Conservation (phyloP, 2,888 invertebrate species). For the Fragum fragum region DNA sequence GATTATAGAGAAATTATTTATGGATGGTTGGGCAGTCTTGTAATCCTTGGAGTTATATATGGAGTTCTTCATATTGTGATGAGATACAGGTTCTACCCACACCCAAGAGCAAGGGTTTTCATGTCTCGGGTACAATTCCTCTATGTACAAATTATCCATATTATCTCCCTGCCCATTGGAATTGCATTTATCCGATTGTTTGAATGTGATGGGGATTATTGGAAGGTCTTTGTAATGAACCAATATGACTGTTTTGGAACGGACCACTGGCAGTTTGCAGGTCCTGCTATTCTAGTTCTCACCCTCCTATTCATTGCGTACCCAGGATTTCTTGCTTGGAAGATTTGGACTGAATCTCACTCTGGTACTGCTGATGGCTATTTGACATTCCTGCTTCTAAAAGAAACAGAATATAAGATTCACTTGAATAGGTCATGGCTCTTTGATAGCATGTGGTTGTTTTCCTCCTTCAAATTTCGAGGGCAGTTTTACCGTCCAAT, state of each 20-base stretch:
- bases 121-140: slow-evolving; percentile 78
- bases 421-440: slow-evolving; percentile 83
- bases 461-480: slow-evolving; percentile 82
- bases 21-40: slow-evolving; percentile 73
- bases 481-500: slow-evolving; percentile 78
- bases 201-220: slow-evolving; percentile 74
- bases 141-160: slow-evolving; percentile 74
- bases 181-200: slow-evolving; percentile 75
- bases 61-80: slow-evolving; percentile 70
- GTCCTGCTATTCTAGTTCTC: slow-evolving; percentile 69
- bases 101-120: slow-evolving; percentile 72
- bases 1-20: slow-evolving; percentile 74
- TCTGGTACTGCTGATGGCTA: slow-evolving; percentile 77
- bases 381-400: slow-evolving; percentile 82
- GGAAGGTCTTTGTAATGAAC: slow-evolving; percentile 79
- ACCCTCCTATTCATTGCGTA: slow-evolving; percentile 76
- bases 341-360: slow-evolving; percentile 74
- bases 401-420: slow-evolving; percentile 84
- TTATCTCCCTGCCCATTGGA: slow-evolving; percentile 81
- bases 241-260: slow-evolving; percentile 72
- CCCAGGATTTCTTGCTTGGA: slow-evolving; percentile 79
- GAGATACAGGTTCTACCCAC: slow-evolving; percentile 69
- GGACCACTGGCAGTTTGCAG: slow-evolving; percentile 79
- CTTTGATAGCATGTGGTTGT: slow-evolving; percentile 79
- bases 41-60: slow-evolving; percentile 64